phyloP scores from a whole-genome alignment of 2,797 vertebrate genomes.

The Agapornis canus region DNA sequence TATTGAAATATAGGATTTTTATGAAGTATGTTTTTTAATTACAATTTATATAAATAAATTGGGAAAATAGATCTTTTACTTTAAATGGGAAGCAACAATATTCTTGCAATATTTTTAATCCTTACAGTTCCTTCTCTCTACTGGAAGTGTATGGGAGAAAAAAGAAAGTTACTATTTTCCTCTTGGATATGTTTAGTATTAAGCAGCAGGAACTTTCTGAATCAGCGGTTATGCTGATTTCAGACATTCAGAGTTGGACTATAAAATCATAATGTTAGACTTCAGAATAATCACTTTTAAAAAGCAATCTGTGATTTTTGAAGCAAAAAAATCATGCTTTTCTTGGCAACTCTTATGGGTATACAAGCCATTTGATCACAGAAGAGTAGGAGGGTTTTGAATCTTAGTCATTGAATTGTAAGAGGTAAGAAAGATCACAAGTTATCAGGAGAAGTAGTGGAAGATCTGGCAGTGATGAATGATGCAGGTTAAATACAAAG shows the following conservation, averaged over 20 bases:
- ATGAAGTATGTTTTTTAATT: background rate
- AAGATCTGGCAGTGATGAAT: background rate
- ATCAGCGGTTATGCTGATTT: background rate
- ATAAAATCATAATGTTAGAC: background rate
- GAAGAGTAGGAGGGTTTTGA: background rate
- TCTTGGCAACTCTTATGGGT: background rate
- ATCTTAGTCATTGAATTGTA: background rate
- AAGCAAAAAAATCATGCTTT: background rate
- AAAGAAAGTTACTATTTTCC: background rate
- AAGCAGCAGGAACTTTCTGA: background rate
- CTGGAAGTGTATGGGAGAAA: background rate
- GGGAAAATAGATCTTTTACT: background rate
- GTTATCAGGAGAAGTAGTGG: background rate
- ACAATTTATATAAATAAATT: background rate
- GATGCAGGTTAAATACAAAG: background rate
- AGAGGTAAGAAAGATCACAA: background rate
- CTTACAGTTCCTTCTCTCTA: background rate
- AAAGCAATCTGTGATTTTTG: background rate
- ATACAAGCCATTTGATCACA: background rate
- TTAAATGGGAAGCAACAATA: background rate
- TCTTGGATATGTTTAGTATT: background rate
- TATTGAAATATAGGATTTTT: background rate
- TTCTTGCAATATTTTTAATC: background rate
- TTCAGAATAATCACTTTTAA: background rate
- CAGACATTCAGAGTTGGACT: background rate